A percentile compares a stretch with the other conserved stretches of the same genome.
phyloP scores from a whole-genome alignment of 1,140 invertebrate species.

The Meloidogyne chitwoodi region DNA sequence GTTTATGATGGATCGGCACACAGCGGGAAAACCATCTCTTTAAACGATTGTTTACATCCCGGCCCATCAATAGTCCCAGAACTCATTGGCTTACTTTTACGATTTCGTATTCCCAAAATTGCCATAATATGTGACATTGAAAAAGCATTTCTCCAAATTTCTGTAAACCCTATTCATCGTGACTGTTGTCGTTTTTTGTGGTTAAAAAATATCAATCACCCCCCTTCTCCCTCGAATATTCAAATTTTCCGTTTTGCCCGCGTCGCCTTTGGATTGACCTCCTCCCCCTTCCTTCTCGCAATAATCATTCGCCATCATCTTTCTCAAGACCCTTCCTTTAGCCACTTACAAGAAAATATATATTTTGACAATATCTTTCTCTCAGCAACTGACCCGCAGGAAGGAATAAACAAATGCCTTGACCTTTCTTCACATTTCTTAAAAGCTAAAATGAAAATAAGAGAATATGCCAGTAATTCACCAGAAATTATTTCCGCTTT shows the following conservation, averaged over 20 bases:
- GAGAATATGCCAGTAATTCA: not conserved
- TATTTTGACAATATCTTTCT: constrained; percentile 13
- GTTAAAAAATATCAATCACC: constrained; percentile 13
- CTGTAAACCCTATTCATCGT: constrained; percentile 5
- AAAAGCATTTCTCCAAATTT: constrained; percentile 14
- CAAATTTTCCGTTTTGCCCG: constrained; percentile 15
- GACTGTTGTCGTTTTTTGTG: constrained; percentile 26
- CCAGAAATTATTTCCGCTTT: not conserved
- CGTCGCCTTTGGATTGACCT: constrained; percentile 1
- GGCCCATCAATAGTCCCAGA: not conserved
- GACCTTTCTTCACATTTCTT: not conserved
- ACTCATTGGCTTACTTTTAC: not conserved
- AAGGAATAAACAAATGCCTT: not conserved
- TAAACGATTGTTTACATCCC: not conserved
- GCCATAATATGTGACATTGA: not conserved
- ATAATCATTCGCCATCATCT: not conserved
- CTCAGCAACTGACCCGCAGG: not conserved
- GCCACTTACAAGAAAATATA: not conserved
- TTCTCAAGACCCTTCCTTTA: not conserved
- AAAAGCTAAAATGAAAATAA: not conserved
- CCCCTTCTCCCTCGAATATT: not conserved
- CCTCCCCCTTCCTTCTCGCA: not conserved
- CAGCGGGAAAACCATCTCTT: not conserved
- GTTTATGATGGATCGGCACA: constrained; percentile 11
- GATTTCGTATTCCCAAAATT: constrained; percentile 7